Conservation (phyloP, 2,797 vertebrate species). For the Thripadectes ignobilis region DNA sequence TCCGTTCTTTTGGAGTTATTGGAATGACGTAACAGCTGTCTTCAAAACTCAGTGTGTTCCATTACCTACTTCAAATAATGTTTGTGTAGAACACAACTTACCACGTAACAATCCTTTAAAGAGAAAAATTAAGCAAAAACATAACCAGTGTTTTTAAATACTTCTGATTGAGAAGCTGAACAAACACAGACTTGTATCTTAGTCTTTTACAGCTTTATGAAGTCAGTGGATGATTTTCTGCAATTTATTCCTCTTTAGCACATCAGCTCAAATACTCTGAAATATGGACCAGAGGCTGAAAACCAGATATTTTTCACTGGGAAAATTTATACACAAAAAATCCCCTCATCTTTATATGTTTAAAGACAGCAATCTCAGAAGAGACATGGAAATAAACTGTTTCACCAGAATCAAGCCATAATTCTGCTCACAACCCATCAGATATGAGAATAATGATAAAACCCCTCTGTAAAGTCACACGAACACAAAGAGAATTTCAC, state of each 20-base stretch:
- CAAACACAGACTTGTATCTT: background rate
- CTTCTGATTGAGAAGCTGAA: background rate
- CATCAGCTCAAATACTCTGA: constrained; percentile 9
- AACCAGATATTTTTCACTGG: background rate
- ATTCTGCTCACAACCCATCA: background rate
- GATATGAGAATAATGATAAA: background rate
- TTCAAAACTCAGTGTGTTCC: background rate
- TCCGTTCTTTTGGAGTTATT: background rate
- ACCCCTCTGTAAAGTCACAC: background rate
- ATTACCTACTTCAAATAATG: background rate
- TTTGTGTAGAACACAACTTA: background rate
- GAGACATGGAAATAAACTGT: background rate
- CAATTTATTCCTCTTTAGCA: constrained; percentile 14
- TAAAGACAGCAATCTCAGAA: background rate
- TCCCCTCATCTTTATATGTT: background rate
- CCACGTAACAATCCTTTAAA: background rate
- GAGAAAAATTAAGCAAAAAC: background rate
- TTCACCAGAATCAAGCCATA: background rate
- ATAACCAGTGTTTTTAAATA: background rate
- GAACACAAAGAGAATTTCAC: background rate
- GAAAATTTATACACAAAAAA: background rate
- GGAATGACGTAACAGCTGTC: background rate
- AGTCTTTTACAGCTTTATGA: background rate
- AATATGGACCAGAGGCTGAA: background rate
- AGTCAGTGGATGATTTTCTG: background rate